Base-by-base conservation (phyloP, 1,140 invertebrate genomes). In the Magallana angulata region DNA sequence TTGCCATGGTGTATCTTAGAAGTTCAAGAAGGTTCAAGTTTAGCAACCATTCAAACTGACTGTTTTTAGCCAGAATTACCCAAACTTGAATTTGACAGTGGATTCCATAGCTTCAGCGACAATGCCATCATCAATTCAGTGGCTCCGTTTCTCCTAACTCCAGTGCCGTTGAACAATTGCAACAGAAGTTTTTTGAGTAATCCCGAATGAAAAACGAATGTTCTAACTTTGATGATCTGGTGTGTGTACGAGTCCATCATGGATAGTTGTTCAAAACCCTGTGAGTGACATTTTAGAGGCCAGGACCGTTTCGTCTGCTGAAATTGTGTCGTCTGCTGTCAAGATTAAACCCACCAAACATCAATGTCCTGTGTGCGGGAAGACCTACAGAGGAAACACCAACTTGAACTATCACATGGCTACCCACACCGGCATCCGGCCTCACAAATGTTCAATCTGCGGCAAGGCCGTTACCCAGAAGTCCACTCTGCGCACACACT, bases 381-480 rank as follows among this genome's bases (percentile, higher is more conserved):
- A 36, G 59, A 68, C 30, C 14, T 89, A 85, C 80, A 82, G 30
- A 16, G 76, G 85, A 36, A 86, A 82, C 14, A 59, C 85, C 12
- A 89, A 87, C 57, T 80, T 87, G 1, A 89, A 85, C 16, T 68
- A 84, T 11, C 88, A 89, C 58, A 76, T 87, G n/a, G 81, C 64
- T 7, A 48, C 36, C 7, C 88, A 89, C 62, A 86, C 68, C 9
- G 83, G 60, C 1, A 81, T 14, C 16, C 83, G 80, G 24, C 88
- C 83, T 11, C 86, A 87, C 57, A 68, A 87, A 71, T 91, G 90
- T 60, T 71, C 85, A 5, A 56, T 60, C 16, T 91, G 91, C 81
- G 97, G 97, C 16, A 96, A 97, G 68, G 97, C 97, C 92, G 98
- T 98, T 90, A 93, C 96, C 56, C 94, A 94, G 83, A 90, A 92